These are phyloP conservation scores for Strix aluco DNA, from an alignment of 2,113 vertebrate species.

Conservation along the genomic window DNA sequence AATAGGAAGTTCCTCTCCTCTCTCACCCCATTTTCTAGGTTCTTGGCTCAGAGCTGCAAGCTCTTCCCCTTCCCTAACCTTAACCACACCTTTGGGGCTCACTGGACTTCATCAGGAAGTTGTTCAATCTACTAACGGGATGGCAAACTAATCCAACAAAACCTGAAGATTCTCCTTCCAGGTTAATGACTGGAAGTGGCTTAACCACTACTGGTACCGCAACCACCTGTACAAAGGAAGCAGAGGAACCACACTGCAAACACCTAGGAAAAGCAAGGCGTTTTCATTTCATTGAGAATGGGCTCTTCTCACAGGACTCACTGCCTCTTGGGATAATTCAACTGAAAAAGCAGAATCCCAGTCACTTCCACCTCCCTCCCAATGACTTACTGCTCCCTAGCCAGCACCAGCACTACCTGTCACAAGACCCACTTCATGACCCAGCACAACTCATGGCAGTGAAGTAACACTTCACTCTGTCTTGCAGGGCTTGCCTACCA, in stretches of 20 bases:
- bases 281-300: fast-evolving
- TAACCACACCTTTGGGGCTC: neutral
- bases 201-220: neutral
- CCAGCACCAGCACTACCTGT: neutral
- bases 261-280: neutral
- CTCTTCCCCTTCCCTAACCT: neutral
- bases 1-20: neutral
- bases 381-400: neutral
- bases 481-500: neutral
- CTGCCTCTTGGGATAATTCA: neutral
- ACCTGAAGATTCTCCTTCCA: neutral
- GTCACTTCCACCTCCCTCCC: neutral
- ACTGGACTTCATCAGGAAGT: neutral
- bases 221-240: neutral
- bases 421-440: fast-evolving
- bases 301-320: neutral
- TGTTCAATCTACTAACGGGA: neutral
- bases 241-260: fast-evolving
- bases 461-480: neutral
- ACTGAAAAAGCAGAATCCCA: neutral
- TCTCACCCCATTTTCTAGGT: neutral
- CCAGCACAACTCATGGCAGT: neutral
- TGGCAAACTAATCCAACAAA: neutral
- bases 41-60: neutral
- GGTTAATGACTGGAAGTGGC: neutral